Base-by-base conservation (phyloP, 2,888 invertebrate genomes). In the Platycnemis pennipes region DNA sequence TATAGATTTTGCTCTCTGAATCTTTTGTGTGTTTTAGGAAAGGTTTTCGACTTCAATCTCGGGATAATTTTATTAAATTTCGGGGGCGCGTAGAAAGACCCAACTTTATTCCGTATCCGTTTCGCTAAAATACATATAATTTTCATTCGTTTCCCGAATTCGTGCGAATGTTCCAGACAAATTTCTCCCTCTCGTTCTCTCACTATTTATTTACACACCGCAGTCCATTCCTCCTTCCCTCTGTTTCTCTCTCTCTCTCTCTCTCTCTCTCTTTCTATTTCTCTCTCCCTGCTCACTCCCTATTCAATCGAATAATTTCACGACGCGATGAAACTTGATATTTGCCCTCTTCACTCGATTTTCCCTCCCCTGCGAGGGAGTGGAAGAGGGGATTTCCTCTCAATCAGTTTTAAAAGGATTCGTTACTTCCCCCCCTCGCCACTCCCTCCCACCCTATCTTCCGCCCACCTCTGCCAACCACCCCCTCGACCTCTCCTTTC, bases 261-360 rank as follows among this genome's bases (percentile, higher is more conserved):
- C 31, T 69, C 31, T 13, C 77, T 37, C 31, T 16, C 31, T 77
- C 16, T 77, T 1, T 37, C 37, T 16, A 37, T 37, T 11, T 2
- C 31, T 13, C 31, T 37, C 77, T 77, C 37, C 37, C 13, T 16
- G 37, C 77, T 37, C 37, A 37, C 77, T 77, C 31, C 77, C 31
- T 77, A 77, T 77, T 77, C 77, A 77, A 77, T 77, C 77, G 37
- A 77, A 77, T 77, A 31, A 77, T 77, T 77, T 31, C 37, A 77
- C 77, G 77, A 77, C 77, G 77, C 77, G 77, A 77, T 77, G 77
- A 77, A 77, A 77, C 77, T 77, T 77, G 77, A 77, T 77, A 77
- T 31, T 77, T 77, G 77, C 77, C 37, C 37, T 77, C 77, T 77
- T 77, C 77, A 77, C 77, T 37, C 77, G 31, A 37, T 37, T 77